These are phyloP conservation scores for Heliconius congener DNA, from an alignment of 1,140 invertebrate species.

Conservation along the genomic window DNA sequence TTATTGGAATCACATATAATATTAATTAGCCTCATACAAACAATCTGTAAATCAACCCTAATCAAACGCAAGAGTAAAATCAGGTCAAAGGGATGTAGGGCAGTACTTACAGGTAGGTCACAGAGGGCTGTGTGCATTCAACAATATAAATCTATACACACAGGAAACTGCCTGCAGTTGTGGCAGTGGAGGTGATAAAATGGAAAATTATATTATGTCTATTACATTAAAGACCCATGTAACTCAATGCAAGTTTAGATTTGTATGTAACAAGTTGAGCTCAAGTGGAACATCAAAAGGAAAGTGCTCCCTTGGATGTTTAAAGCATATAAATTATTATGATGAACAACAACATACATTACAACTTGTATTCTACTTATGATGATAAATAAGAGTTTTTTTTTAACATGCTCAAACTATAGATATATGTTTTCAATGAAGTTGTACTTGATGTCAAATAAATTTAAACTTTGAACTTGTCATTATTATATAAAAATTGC, in stretches of 20 bases:
- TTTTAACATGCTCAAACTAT: not conserved
- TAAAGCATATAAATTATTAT: not conserved
- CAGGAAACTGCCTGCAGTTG: constrained; percentile 47
- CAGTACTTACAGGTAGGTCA: constrained; percentile 53
- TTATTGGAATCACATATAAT: constrained; percentile 27
- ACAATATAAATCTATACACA: constrained; percentile 50
- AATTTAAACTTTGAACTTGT: not conserved
- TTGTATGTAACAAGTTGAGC: constrained; percentile 5
- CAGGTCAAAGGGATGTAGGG: constrained; percentile 67
- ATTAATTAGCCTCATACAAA: constrained; percentile 31
- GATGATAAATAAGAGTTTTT: not conserved
- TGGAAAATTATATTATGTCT: constrained; percentile 64
- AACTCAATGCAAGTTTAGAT: constrained; percentile 16
- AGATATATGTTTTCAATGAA: not conserved
- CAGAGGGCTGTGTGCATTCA: constrained; percentile 63
- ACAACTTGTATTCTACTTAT: not conserved
- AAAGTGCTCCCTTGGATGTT: not conserved
- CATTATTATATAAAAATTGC: not conserved
- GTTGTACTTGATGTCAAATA: too few relatives aligned
- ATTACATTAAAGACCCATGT: constrained; percentile 32
- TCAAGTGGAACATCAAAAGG: constrained; percentile 19
- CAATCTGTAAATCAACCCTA: constrained; percentile 44
- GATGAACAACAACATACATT: not conserved
- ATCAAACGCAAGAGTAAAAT: constrained; percentile 52
- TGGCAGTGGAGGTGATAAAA: constrained; percentile 53